Conservation (phyloP, 2,888 invertebrate species). For the Calliscelio sp. region DNA sequence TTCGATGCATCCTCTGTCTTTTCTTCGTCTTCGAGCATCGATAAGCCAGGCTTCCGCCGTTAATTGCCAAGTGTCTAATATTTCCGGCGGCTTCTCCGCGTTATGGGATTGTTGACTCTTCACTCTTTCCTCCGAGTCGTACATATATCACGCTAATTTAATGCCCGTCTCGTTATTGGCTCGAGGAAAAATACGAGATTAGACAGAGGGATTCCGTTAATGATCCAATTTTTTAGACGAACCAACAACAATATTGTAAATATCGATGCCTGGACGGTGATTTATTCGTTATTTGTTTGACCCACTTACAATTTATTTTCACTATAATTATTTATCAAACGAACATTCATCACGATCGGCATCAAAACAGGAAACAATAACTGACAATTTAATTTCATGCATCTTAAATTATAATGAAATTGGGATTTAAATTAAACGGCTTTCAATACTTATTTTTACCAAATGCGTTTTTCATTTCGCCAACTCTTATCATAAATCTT, state of each 20-base stretch:
- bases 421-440: too few relatives aligned
- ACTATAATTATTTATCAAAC: background rate
- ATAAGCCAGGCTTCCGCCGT: conserved; percentile 74
- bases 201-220: conserved; percentile 35
- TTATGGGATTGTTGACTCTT: conserved; percentile 66
- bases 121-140: conserved; percentile 21
- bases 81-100: conserved; percentile 76
- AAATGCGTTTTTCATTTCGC: too few relatives aligned
- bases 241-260: conserved; percentile 23
- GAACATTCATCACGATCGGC: too few relatives aligned
- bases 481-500: too few relatives aligned
- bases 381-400: too few relatives aligned
- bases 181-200: conserved; percentile 38
- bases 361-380: too few relatives aligned
- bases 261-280: too few relatives aligned
- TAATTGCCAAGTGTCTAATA: conserved; percentile 79
- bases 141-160: conserved; percentile 69
- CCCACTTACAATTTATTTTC: conserved; percentile 12
- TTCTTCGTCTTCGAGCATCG: conserved; percentile 73
- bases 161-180: conserved; percentile 35
- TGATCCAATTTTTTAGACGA: conserved; percentile 48
- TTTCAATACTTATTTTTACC: too few relatives aligned
- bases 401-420: background rate
- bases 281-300: conserved; percentile 10
- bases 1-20: conserved; percentile 78